Base-by-base conservation (phyloP, 1,140 invertebrate genomes). In the Lasaia peninsularis region DNA sequence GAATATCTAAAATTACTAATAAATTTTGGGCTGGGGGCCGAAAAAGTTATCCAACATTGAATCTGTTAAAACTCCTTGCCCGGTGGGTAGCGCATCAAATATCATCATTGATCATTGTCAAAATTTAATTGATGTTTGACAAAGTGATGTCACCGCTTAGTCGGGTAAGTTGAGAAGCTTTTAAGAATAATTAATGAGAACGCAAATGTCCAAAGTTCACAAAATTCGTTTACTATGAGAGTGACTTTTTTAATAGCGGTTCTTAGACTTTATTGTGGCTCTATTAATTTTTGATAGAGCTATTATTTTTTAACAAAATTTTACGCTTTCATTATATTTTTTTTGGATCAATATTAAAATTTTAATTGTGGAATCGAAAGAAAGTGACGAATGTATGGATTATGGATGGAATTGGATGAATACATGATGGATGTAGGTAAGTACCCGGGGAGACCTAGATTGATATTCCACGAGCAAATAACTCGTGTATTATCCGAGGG, bases 81-180 rank as follows among this genome's bases (percentile, higher is more conserved):
- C 37, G 31, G 52, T 33, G 56, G 57, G 57, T 63, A 58, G 52
- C 63, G 58, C 66, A 51, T 52, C 63, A 64, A 52, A 64, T 71
- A 70, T 72, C 63, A 72, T 77, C 76, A 66, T 84, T 77, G 78
- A 88, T 85, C 85, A 79, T 81, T 79, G 80, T 84, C 78, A 84
- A 74, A 80, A 69, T 58, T 66, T 84, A 86, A 86, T 85, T 86
- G 78, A 81, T 83, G 80, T 78, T 78, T 83, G 82, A 87, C 81
- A 82, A 84, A 82, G 76, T 78, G 79, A 81, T 69, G 73, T 80
- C 78, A 81, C 67, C 75, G 75, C 71, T 66, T 58, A 73, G 56
- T 69, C 65, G 71, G 65, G 72, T 74, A 78, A 79, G 72, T 73
- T 63, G 73, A 73, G 71, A 80, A 75, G 73, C 80, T 86, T 84